Evolutionary conservation across 2,113 vertebrate species (phyloP).

Genomic region (Rafetus swinhoei): DNA sequence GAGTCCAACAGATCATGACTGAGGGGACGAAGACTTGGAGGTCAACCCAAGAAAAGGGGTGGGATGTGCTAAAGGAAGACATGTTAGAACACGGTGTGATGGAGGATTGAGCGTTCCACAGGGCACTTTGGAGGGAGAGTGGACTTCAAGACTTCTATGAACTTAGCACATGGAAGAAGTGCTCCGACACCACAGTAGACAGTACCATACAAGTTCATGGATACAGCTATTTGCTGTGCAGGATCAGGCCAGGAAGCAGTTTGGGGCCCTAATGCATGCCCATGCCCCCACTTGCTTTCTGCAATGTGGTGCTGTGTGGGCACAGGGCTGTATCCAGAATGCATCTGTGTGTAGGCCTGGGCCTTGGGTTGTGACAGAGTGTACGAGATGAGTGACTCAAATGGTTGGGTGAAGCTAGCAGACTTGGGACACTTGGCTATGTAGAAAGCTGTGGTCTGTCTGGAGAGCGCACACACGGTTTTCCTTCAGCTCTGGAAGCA

Average conservation of each 20-base stretch:
- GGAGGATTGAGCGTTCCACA: neutral
- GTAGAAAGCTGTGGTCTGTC: neutral
- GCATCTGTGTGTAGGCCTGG: neutral
- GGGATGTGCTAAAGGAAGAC: neutral
- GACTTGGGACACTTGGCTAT: neutral
- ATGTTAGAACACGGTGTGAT: neutral
- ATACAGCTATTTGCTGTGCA: neutral
- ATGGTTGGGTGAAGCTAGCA: neutral
- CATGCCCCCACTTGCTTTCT: rapidly evolving
- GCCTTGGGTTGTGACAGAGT: neutral
- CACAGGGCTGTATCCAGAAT: neutral
- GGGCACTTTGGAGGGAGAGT: neutral
- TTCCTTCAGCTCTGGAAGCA: neutral
- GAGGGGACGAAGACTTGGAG: neutral
- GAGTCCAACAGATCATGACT: neutral
- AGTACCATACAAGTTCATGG: neutral
- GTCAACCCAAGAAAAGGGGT: neutral
- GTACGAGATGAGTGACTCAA: neutral
- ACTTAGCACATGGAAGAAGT: neutral
- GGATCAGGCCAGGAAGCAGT: neutral
- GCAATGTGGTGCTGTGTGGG: neutral
- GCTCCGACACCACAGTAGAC: neutral
- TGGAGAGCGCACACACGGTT: rapidly evolving
- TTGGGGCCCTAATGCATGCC: neutral
- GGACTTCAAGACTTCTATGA: neutral